A percentile compares a stretch with the other conserved stretches of the same genome.
Evolutionary conservation across 2,797 vertebrate species (phyloP).

Genomic region (Nasua narica): DNA sequence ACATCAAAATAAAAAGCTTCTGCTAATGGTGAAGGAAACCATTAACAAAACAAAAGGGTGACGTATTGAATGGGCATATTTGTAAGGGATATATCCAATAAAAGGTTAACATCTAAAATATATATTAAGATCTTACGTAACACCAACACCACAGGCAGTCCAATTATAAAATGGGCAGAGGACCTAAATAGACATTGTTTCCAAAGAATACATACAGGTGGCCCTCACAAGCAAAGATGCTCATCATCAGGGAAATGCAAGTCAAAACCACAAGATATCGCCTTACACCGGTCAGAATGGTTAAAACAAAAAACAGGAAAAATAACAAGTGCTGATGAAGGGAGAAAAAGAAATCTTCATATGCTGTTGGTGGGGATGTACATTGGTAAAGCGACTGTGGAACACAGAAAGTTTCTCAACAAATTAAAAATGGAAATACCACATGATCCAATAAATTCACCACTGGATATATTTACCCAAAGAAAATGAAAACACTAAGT

Average conservation of each 20-base stretch:
- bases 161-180: not conserved
- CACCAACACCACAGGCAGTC: not conserved
- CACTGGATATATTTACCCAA: not conserved
- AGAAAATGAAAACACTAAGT: not conserved
- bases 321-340: not conserved
- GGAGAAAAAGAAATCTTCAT: not conserved
- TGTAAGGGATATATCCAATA: not conserved
- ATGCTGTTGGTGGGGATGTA: not conserved
- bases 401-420: not conserved
- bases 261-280: not conserved
- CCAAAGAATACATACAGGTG: not conserved
- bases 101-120: not conserved
- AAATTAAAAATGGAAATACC: not conserved
- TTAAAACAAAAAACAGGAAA: not conserved
- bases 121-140: not conserved
- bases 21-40: not conserved
- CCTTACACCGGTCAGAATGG: not conserved
- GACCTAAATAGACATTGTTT: not conserved
- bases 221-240: not conserved
- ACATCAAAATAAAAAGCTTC: not conserved
- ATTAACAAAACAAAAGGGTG: not conserved
- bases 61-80: not conserved
- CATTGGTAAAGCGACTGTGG: not conserved
- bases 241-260: not conserved
- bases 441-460: not conserved